These are phyloP conservation scores for Aurelia coerulea DNA, from an alignment of 30 jellyfish, hydroid and myxozoan genomes.

Conservation along the genomic window DNA sequence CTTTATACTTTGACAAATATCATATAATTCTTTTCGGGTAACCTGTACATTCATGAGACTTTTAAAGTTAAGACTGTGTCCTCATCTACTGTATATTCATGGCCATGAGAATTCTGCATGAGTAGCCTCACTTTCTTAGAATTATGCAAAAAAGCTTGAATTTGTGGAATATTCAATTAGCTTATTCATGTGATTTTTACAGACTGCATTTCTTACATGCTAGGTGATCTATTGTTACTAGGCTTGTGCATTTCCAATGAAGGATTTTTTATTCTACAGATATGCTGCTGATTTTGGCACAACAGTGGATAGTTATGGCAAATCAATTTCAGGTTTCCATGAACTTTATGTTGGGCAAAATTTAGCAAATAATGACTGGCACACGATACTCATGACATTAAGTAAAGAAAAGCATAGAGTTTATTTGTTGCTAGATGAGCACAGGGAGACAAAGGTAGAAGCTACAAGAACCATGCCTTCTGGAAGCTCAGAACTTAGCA, in stretches of 20 bases:
- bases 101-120: neutral
- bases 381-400: slow-evolving; percentile 50
- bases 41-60: too few relatives aligned
- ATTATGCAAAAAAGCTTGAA: too few relatives aligned
- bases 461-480: slow-evolving; percentile 48
- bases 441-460: slow-evolving; percentile 23
- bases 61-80: too few relatives aligned
- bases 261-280: slow-evolving; percentile 1
- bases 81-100: too few relatives aligned
- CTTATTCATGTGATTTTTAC: too few relatives aligned
- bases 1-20: too few relatives aligned
- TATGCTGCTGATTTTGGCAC: slow-evolving; percentile 84
- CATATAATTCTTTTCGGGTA: too few relatives aligned
- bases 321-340: slow-evolving; percentile 63
- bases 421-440: slow-evolving; percentile 21
- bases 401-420: slow-evolving; percentile 46
- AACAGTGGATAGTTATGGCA: slow-evolving; percentile 39
- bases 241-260: too few relatives aligned
- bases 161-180: too few relatives aligned
- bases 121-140: neutral
- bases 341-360: slow-evolving; percentile 61
- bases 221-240: too few relatives aligned
- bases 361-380: slow-evolving; percentile 73
- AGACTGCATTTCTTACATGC: too few relatives aligned
- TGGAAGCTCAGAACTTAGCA: slow-evolving; percentile 16